phyloP scores from a whole-genome alignment of 2,797 vertebrate species.

The Percopsis omiscomaycus region DNA sequence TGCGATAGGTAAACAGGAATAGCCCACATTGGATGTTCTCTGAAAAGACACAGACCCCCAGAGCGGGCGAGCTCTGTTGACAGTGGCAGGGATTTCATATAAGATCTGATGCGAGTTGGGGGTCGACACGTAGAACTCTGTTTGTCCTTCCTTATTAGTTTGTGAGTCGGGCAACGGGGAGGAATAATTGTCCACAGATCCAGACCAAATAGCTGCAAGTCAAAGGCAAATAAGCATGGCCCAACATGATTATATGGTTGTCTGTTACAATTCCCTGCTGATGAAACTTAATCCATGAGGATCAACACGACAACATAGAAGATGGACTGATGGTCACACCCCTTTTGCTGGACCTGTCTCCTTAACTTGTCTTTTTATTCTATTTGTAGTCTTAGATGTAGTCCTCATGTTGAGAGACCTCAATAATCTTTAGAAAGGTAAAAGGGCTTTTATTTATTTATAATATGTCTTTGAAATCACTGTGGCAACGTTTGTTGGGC shows the following conservation, averaged over 20 bases:
- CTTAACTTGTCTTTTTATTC: conserved; percentile 14
- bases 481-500: too few relatives aligned
- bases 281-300: conserved; percentile 88
- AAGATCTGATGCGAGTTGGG: conserved; percentile 88
- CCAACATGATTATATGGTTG: conserved; percentile 89
- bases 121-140: conserved; percentile 90
- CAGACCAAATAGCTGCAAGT: conserved; percentile 89
- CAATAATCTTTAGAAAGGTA: not conserved
- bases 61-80: conserved; percentile 82
- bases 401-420: not conserved
- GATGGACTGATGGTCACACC: conserved; percentile 76
- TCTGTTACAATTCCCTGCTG: conserved; percentile 87
- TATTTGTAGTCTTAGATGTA: conserved; percentile 7
- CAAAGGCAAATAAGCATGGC: conserved; percentile 90
- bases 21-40: conserved; percentile 38
- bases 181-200: conserved; percentile 89
- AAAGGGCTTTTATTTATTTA: not conserved
- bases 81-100: conserved; percentile 90
- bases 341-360: conserved; percentile 30
- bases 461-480: too few relatives aligned
- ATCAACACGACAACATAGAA: conserved; percentile 83
- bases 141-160: conserved; percentile 95
- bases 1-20: conserved; percentile 41
- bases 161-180: conserved; percentile 83
- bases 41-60: conserved; percentile 43